Percentiles rank a stretch among this genome's conserved stretches.
Conservation (phyloP, 2,113 vertebrate genomes). For the Oryzias melastigma region DNA sequence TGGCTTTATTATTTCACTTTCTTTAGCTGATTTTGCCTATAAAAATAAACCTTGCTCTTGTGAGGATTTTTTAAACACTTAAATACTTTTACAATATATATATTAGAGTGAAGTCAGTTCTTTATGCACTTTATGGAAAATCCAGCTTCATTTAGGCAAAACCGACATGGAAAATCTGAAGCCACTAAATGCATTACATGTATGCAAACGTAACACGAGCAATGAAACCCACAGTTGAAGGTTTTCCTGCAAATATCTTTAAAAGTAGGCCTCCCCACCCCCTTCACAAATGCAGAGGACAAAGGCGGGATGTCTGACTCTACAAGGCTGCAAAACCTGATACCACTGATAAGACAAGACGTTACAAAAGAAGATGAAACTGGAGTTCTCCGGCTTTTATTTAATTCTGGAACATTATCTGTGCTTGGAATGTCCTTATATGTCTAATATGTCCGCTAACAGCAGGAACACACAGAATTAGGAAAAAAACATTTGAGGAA, state of each 20-base stretch:
- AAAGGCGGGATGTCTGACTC: slow-evolving; percentile 22
- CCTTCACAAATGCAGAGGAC: slow-evolving; percentile 20
- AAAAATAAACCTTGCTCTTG: too few species aligned
- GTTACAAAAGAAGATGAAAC: slow-evolving; percentile 16
- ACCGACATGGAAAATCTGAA: too few species aligned
- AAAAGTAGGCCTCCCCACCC: not conserved
- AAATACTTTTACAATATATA: too few species aligned
- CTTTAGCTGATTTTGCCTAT: too few species aligned
- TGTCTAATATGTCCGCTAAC: not conserved
- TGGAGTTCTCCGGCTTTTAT: slow-evolving; percentile 1
- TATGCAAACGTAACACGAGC: too few species aligned
- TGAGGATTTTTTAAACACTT: too few species aligned
- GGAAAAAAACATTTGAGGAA: not conserved
- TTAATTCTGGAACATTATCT: not conserved
- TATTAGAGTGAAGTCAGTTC: too few species aligned
- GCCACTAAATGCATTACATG: too few species aligned
- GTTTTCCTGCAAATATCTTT: not conserved
- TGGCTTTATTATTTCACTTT: too few species aligned
- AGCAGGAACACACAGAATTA: not conserved
- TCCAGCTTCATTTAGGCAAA: too few species aligned
- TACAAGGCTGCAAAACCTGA: slow-evolving; percentile 12
- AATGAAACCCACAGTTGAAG: not conserved
- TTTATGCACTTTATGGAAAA: too few species aligned
- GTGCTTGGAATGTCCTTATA: not conserved
- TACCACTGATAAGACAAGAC: not conserved